Conservation (phyloP, 2,113 vertebrate species). For the Labeo rohita region DNA sequence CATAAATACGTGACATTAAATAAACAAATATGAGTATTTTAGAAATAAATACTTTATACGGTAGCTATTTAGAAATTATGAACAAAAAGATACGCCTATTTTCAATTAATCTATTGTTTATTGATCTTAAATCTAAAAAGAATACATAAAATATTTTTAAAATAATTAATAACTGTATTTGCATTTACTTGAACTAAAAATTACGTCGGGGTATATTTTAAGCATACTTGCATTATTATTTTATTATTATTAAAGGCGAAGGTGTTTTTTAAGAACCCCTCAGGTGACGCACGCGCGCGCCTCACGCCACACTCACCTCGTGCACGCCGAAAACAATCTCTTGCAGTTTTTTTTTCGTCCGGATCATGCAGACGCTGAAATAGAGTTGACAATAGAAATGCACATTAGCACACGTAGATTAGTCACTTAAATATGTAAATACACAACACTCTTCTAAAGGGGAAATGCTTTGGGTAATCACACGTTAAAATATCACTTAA, state of each 20-base stretch:
- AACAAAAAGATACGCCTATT: background rate
- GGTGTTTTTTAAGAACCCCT: background rate
- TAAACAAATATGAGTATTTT: background rate
- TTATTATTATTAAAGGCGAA: background rate
- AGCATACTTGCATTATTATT: background rate
- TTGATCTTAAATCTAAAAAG: background rate
- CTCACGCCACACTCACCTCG: conserved; percentile 36
- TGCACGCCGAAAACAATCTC: conserved; percentile 37
- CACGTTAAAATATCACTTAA: background rate
- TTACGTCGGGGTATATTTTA: background rate
- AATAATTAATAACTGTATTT: background rate
- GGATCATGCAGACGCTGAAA: background rate
- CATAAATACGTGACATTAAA: background rate
- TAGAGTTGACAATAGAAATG: background rate
- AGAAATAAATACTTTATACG: background rate
- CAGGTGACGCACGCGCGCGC: conserved; percentile 46
- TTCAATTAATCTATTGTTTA: background rate
- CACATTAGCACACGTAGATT: background rate
- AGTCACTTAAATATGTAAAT: background rate
- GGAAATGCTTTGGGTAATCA: background rate
- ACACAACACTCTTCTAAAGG: background rate
- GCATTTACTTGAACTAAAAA: background rate
- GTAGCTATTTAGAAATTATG: background rate
- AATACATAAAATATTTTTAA: background rate
- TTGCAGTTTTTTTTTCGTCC: background rate